phyloP scores from a whole-genome alignment of 2,888 invertebrate species.

The Homarus gammarus region DNA sequence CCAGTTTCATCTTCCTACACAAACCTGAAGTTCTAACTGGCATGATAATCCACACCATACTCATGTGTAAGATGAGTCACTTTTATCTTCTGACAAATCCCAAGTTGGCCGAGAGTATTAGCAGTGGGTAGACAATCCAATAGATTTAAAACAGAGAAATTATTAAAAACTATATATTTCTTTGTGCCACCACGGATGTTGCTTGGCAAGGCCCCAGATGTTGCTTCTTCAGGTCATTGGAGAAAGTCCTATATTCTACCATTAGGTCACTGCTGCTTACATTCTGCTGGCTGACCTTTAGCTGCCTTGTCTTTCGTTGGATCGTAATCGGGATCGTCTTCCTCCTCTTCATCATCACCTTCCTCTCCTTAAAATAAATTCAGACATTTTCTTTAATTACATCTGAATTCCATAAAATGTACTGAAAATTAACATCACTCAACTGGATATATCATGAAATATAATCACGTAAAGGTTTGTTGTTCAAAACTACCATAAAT shows the following conservation, averaged over 20 bases:
- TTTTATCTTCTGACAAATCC: too few species aligned
- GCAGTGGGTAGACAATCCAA: too few species aligned
- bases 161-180: background rate
- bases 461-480: conserved; percentile 69
- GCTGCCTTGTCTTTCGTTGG: conserved; percentile 76
- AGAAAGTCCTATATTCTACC: conserved; percentile 50
- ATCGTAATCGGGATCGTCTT: conserved; percentile 77
- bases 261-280: conserved; percentile 77
- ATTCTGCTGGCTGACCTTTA: conserved; percentile 75
- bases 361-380: conserved; percentile 71
- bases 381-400: background rate
- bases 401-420: background rate
- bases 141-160: background rate
- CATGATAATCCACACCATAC: too few species aligned
- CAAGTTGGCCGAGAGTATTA: too few species aligned
- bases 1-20: background rate
- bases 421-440: conserved; percentile 5
- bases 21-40: background rate
- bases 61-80: too few species aligned
- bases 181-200: conserved; percentile 41
- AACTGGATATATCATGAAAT: conserved; percentile 46
- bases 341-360: conserved; percentile 76
- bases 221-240: conserved; percentile 52
- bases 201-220: conserved; percentile 50
- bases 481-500: conserved; percentile 51